Conservation (phyloP, 2,113 vertebrate species). For the Larimichthys crocea region DNA sequence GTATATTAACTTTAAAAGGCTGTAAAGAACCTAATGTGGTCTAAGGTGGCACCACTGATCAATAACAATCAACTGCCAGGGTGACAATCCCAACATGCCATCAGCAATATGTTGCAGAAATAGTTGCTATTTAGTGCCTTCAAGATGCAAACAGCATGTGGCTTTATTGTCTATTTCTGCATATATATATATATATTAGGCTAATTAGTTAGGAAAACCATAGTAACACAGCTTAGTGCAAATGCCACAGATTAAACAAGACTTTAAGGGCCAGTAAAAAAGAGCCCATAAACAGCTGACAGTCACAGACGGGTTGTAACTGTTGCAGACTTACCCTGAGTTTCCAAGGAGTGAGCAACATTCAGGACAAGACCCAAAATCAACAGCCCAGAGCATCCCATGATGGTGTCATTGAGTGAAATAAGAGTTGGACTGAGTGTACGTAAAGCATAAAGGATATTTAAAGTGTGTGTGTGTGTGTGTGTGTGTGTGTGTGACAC, state of each 20-base stretch:
- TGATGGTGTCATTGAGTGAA: constrained; percentile 72
- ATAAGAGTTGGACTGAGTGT: constrained; percentile 28
- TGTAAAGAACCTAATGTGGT: constrained; percentile 44
- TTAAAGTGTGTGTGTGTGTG: constrained; percentile 57
- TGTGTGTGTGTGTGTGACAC: constrained; percentile 31
- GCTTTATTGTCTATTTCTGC: constrained; percentile 37
- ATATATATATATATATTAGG: constrained; percentile 43
- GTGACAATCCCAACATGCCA: constrained; percentile 31
- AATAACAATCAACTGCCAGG: constrained; percentile 36
- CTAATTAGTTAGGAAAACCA: constrained; percentile 51
- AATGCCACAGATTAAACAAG: constrained; percentile 69
- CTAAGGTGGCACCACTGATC: constrained; percentile 50
- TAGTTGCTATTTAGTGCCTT: constrained; percentile 5
- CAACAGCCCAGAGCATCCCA: constrained; percentile 74
- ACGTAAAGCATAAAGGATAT: constrained; percentile 34
- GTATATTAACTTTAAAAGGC: constrained; percentile 61
- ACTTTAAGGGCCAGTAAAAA: constrained; percentile 65
- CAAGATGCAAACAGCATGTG: constrained; percentile 13
- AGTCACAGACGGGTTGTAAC: constrained; percentile 62
- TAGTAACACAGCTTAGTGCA: constrained; percentile 37
- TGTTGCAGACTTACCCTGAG: constrained; percentile 73
- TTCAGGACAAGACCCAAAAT: constrained; percentile 74
- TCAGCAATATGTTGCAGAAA: constrained; percentile 29
- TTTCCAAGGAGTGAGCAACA: constrained; percentile 69
- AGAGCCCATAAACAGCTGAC: constrained; percentile 63